Evolutionary conservation across 2,113 vertebrate species (phyloP).

Genomic region (Epinephelus cyanopodus): DNA sequence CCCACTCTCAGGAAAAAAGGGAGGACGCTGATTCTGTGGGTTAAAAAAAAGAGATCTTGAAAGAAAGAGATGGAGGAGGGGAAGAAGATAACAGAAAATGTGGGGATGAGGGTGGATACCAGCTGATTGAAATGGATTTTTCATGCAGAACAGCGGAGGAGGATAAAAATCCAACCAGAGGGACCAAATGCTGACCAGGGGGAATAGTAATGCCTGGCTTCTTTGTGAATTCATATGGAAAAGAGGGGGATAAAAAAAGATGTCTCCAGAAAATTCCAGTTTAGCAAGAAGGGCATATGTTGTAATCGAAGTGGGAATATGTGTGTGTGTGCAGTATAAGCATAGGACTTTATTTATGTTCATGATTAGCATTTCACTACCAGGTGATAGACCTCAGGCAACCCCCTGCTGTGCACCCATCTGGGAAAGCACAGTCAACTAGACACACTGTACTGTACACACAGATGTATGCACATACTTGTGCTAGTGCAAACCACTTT

Average conservation of each 20-base stretch:
- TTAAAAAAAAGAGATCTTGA: not conserved
- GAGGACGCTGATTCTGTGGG: slow-evolving; percentile 6
- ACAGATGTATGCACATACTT: not conserved
- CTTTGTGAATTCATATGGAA: slow-evolving; percentile 16
- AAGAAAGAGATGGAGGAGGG: not conserved
- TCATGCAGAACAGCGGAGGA: slow-evolving; percentile 37
- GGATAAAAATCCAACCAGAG: slow-evolving; percentile 28
- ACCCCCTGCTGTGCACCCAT: slow-evolving; percentile 51
- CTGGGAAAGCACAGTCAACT: slow-evolving; percentile 31
- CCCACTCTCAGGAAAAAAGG: slow-evolving; percentile 58
- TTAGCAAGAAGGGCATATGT: slow-evolving; percentile 47
- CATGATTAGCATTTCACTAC: slow-evolving; percentile 61
- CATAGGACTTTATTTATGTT: slow-evolving; percentile 45
- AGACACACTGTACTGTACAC: not conserved
- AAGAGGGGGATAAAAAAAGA: not conserved
- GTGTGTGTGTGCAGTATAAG: slow-evolving; percentile 24
- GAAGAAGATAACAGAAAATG: not conserved
- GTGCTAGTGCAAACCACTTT: not conserved
- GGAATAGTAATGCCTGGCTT: slow-evolving; percentile 30
- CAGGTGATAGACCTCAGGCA: slow-evolving; percentile 59
- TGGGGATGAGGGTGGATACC: slow-evolving; percentile 1
- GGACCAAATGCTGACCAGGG: slow-evolving; percentile 34
- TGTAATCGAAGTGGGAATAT: slow-evolving; percentile 42
- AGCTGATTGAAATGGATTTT: slow-evolving; percentile 55
- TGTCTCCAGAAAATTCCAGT: slow-evolving; percentile 14